phyloP scores from a whole-genome alignment of 2,797 vertebrate species.

The Brotula barbata region DNA sequence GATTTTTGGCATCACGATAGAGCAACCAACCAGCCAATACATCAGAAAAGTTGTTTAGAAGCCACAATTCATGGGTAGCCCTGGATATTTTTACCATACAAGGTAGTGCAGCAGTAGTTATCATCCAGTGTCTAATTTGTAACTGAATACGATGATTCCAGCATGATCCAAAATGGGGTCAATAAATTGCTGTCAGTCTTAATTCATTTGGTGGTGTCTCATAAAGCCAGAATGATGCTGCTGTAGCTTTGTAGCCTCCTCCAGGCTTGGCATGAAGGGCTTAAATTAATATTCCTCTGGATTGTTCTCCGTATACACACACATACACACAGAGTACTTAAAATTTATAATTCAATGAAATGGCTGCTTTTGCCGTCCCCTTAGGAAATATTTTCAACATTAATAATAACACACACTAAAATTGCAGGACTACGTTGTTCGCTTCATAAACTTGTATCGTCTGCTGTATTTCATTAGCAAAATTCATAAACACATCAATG shows the following conservation, averaged over 20 bases:
- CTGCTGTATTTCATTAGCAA: slow-evolving; percentile 51
- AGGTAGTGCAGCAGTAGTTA: slow-evolving; percentile 33
- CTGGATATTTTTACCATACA: slow-evolving; percentile 1
- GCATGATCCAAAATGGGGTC: slow-evolving; percentile 68
- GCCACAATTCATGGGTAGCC: slow-evolving; percentile 25
- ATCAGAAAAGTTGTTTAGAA: slow-evolving; percentile 15
- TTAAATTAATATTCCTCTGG: slow-evolving; percentile 64
- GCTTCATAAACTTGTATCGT: slow-evolving; percentile 49
- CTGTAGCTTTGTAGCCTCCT: slow-evolving; percentile 43
- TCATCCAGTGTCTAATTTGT: slow-evolving; percentile 56
- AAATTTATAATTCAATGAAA: slow-evolving; percentile 31
- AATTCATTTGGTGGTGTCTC: slow-evolving; percentile 69
- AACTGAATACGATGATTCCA: slow-evolving; percentile 61
- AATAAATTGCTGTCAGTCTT: slow-evolving; percentile 72
- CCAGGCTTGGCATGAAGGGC: slow-evolving; percentile 53
- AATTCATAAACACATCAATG: slow-evolving; percentile 51
- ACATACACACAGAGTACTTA: background rate
- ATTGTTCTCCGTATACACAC: slow-evolving; percentile 33
- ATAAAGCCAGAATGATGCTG: slow-evolving; percentile 59
- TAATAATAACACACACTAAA: slow-evolving; percentile 40
- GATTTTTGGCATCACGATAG: background rate
- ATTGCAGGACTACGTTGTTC: slow-evolving; percentile 29
- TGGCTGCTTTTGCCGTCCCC: slow-evolving; percentile 53
- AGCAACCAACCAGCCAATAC: background rate
- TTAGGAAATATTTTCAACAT: slow-evolving; percentile 28